Conservation (phyloP, 2,888 invertebrate genomes). For the Panorpa germanica region DNA sequence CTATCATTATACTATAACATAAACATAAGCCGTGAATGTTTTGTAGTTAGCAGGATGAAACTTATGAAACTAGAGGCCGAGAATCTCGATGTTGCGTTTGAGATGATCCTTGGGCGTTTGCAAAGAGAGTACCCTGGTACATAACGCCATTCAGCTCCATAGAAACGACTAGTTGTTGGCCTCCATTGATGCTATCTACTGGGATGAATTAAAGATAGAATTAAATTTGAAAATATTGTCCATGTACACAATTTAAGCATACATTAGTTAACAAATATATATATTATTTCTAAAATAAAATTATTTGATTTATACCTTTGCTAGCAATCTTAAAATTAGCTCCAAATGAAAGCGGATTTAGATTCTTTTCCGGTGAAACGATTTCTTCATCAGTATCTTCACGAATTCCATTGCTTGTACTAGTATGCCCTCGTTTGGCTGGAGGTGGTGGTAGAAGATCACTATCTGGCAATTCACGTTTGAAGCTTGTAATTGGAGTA, state of each 20-base stretch:
- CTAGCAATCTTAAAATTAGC: slow-evolving; percentile 78
- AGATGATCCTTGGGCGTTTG: slow-evolving; percentile 25
- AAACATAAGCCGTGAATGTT: slow-evolving; percentile 1
- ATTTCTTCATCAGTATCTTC: slow-evolving; percentile 10
- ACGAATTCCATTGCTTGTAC: slow-evolving; percentile 2
- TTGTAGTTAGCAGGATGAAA: slow-evolving; percentile 2
- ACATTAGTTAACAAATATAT: slow-evolving; percentile 2
- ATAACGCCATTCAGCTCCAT: slow-evolving; percentile 92
- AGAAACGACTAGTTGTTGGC: slow-evolving; percentile 79
- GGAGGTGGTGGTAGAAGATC: slow-evolving; percentile 36
- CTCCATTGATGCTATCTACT: slow-evolving; percentile 70
- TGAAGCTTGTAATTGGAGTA: slow-evolving; percentile 24
- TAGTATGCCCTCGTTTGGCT: slow-evolving; percentile 29
- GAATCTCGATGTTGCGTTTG: slow-evolving; percentile 16
- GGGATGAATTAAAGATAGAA: slow-evolving; percentile 17
- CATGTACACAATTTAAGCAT: slow-evolving; percentile 1
- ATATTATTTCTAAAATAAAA: neutral
- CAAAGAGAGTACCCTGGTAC: slow-evolving; percentile 88
- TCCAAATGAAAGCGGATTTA: slow-evolving; percentile 18
- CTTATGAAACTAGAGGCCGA: slow-evolving; percentile 29
- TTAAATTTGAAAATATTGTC: slow-evolving; percentile 5
- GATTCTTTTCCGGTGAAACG: slow-evolving; percentile 12
- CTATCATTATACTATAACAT: no score
- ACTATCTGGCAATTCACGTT: slow-evolving; percentile 27
- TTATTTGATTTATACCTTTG: slow-evolving; percentile 36